Base-by-base conservation (phyloP, 2,888 invertebrate genomes). In the Aphidoletes aphidimyza region DNA sequence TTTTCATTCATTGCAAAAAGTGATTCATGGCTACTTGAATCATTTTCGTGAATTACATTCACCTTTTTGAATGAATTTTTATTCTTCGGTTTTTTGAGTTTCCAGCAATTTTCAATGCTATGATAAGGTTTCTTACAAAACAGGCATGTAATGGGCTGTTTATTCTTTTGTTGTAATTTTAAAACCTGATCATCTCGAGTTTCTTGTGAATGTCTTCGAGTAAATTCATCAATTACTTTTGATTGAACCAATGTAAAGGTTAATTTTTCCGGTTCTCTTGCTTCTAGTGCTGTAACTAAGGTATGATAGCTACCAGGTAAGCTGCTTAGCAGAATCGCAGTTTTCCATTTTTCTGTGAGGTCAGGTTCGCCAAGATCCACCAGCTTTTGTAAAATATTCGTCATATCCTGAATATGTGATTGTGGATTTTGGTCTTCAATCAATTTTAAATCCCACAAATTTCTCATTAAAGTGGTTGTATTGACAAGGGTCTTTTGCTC, bases 91-190 rank as follows among this genome's bases (percentile, higher is more conserved):
- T 47, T 9, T 47, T 19, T 39, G 3, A 19, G 54, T 47, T 47
- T 47, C 81, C 0, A 42, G 83, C 85, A 86, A 84, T 86, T 34
- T 59, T 59, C 85, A 8, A 85, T 85, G 5, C 85, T 30, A 84
- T 86, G 86, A 45, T 84, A 84, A 6, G 59, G 45, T 45, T 84
- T 84, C 84, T 86, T 86, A 83, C 86, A 86, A 84, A 86, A 86
- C 19, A 47, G 47, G 47, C 47, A 47, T 19, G 8, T 47, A 9
- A 85, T 69, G 86, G 85, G 85, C 86, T 30, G 14, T 47, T 47
- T 47, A 17, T 14, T 47, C 19, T 47, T 19, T 17, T 19, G 8
- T 47, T 47, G 47, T 17, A 47, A 2, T 19, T 47, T 47, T 19
- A 47, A 47, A 47, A 47, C 47, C 19, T 47, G 47, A 47, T 47